Evolutionary conservation across 1,140 invertebrate genomes (phyloP).

Genomic region (Drosophila kurseongensis): DNA sequence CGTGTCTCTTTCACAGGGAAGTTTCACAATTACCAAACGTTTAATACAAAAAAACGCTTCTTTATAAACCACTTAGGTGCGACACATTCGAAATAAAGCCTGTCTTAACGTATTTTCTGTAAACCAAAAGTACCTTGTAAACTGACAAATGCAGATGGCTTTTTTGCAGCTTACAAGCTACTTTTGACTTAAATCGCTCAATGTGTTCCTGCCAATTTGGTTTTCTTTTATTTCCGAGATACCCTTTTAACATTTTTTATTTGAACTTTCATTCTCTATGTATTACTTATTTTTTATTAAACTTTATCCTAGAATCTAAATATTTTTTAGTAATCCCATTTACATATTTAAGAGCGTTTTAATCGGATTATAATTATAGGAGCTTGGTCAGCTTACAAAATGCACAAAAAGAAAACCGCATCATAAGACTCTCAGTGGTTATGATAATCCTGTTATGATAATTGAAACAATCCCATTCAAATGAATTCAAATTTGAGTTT

Average conservation of each 20-base stretch:
- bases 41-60: slow-evolving; percentile 3
- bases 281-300: too few relatives aligned
- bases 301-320: too few relatives aligned
- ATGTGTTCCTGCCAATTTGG: slow-evolving; percentile 12
- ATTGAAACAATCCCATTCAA: slow-evolving; percentile 18
- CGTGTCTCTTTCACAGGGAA: slow-evolving; percentile 1
- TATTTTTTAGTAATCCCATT: too few relatives aligned
- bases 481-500: slow-evolving; percentile 30
- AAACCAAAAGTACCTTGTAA: slow-evolving; percentile 31
- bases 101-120: neutral
- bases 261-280: too few relatives aligned
- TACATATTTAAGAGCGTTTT: too few relatives aligned
- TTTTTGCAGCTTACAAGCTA: slow-evolving; percentile 28
- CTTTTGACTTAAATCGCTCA: slow-evolving; percentile 31
- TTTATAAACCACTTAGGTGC: slow-evolving; percentile 23
- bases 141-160: slow-evolving; percentile 7
- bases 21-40: slow-evolving; percentile 9
- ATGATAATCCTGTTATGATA: slow-evolving; percentile 1
- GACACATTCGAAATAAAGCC: slow-evolving; percentile 15
- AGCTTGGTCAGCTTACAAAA: too few relatives aligned
- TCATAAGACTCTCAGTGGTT: too few relatives aligned
- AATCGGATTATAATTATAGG: too few relatives aligned
- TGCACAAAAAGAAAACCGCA: neutral
- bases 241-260: too few relatives aligned
- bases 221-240: neutral